phyloP scores from a whole-genome alignment of 2,113 vertebrate genomes.

The Chloroceryle aenea region DNA sequence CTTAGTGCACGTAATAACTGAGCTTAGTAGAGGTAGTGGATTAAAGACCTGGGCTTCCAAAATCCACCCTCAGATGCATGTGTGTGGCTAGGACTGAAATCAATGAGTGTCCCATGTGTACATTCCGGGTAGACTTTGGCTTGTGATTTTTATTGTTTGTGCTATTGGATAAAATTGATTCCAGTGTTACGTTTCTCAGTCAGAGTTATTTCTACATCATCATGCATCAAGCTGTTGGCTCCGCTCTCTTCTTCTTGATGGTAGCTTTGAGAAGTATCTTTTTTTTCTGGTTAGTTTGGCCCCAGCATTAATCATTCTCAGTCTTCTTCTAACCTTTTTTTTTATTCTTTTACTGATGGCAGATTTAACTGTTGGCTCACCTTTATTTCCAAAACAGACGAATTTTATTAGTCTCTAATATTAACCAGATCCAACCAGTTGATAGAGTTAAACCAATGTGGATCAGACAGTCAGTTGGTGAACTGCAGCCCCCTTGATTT shows the following conservation, averaged over 20 bases:
- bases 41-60: constrained; percentile 44
- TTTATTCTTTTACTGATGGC: constrained; percentile 44
- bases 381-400: constrained; percentile 54
- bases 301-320: constrained; percentile 58
- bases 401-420: constrained; percentile 48
- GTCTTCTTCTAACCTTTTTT: constrained; percentile 12
- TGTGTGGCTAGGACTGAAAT: constrained; percentile 57
- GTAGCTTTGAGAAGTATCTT: constrained; percentile 51
- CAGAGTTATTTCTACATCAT: constrained; percentile 37
- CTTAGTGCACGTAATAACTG: neutral
- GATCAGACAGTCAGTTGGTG: neutral
- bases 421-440: constrained; percentile 35
- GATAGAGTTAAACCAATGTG: neutral
- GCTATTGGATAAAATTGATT: constrained; percentile 54
- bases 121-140: constrained; percentile 14
- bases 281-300: constrained; percentile 49
- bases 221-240: constrained; percentile 66
- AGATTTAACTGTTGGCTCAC: constrained; percentile 55
- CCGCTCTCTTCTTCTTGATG: constrained; percentile 28
- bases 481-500: neutral
- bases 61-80: constrained; percentile 15
- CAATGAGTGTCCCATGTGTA: neutral
- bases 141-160: constrained; percentile 50
- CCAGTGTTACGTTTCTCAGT: constrained; percentile 14
- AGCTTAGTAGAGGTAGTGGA: neutral